Evolutionary conservation across 2,113 vertebrate species (phyloP).

Genomic region (Gymnobelideus leadbeateri): DNA sequence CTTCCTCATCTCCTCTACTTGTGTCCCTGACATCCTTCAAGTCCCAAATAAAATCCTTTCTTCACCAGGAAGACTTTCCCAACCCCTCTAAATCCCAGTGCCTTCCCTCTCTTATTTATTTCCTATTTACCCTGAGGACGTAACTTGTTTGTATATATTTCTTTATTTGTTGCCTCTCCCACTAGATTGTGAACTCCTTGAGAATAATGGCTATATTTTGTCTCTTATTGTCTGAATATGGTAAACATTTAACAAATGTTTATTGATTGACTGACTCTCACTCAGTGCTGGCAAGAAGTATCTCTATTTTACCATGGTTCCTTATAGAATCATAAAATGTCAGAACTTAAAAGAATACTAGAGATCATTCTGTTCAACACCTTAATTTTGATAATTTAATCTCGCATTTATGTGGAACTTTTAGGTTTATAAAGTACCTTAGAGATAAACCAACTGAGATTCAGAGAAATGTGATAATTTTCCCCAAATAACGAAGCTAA

Average conservation of each 20-base stretch:
- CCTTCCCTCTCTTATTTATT: background rate
- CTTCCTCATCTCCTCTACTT: background rate
- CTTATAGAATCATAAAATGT: background rate
- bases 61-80: background rate
- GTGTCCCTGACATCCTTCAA: background rate
- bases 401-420: background rate
- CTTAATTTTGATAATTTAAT: background rate
- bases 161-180: background rate
- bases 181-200: background rate
- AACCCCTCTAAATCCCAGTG: background rate
- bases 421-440: background rate
- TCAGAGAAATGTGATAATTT: background rate
- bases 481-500: background rate
- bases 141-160: background rate
- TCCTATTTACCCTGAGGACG: background rate
- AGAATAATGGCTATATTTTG: background rate
- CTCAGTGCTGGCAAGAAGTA: background rate
- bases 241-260: background rate
- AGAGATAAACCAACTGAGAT: background rate
- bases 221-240: background rate
- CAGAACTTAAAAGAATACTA: background rate
- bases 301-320: background rate
- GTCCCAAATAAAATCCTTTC: background rate
- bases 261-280: background rate
- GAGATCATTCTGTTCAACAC: background rate